Percentiles rank a stretch among this genome's conserved stretches.
Evolutionary conservation across 2,888 invertebrate species (phyloP).

Genomic region (Drosophila sordidapex): DNA sequence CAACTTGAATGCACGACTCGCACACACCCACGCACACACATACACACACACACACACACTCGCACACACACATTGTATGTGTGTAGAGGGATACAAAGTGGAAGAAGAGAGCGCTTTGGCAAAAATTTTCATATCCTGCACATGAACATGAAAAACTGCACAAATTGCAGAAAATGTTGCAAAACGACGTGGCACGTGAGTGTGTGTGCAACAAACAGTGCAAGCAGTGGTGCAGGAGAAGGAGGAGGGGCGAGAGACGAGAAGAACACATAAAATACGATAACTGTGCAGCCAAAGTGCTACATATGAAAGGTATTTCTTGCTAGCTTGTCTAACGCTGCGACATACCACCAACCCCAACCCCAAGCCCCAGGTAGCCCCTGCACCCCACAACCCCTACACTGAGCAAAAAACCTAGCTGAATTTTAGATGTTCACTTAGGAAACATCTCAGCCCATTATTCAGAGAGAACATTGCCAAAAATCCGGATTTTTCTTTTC

Average conservation of each 20-base stretch:
- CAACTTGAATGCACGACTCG: conserved; percentile 64
- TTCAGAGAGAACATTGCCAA: not conserved
- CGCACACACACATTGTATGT: conserved; percentile 14
- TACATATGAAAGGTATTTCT: conserved; percentile 78
- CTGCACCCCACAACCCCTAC: not conserved
- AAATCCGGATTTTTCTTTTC: not conserved
- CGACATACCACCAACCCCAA: conserved; percentile 7
- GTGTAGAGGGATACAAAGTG: conserved; percentile 11
- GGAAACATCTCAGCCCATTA: not conserved
- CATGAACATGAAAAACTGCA: conserved; percentile 80
- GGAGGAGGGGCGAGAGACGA: not conserved
- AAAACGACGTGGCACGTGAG: conserved; percentile 57
- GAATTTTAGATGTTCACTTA: not conserved
- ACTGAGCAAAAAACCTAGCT: not conserved
- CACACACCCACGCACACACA: conserved; percentile 33
- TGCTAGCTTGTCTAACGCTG: conserved; percentile 17
- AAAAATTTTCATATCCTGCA: conserved; percentile 80
- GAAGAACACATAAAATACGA: conserved; percentile 73
- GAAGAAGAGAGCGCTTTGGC: conserved; percentile 40
- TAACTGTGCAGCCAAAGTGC: conserved; percentile 75
- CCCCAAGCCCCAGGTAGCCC: not conserved
- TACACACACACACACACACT: conserved; percentile 15
- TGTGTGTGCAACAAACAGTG: conserved; percentile 20
- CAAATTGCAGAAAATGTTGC: conserved; percentile 79
- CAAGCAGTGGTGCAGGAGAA: conserved; percentile 12